Evolutionary conservation across 1,140 invertebrate species (phyloP).

Genomic region (Lepeophtheirus salmonis): DNA sequence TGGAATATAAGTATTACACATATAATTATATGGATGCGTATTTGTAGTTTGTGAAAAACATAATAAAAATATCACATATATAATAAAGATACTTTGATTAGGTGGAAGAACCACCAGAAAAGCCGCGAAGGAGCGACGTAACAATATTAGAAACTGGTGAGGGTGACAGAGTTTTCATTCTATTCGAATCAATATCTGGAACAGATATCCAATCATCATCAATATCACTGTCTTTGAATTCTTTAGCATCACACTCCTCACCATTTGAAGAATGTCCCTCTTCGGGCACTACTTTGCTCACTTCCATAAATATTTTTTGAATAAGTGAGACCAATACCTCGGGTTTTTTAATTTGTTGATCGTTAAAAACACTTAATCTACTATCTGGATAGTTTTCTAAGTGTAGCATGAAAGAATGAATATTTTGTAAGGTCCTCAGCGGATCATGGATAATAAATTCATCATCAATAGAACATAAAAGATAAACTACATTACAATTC

Average conservation of each 20-base stretch:
- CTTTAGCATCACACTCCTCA: background rate
- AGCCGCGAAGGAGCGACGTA: background rate
- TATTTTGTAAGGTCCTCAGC: background rate
- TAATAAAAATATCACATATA: no score
- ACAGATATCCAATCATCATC: background rate
- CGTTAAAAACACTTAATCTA: background rate
- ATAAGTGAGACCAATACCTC: background rate
- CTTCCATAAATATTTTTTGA: background rate
- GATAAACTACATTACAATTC: background rate
- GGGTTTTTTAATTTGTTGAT: background rate
- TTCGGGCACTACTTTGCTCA: background rate
- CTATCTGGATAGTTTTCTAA: background rate
- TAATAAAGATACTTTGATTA: no score
- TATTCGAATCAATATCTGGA: background rate
- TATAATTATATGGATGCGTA: no score
- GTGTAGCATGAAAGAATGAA: background rate
- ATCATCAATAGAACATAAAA: background rate
- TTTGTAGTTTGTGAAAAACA: no score
- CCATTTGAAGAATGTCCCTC: background rate
- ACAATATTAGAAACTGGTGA: background rate
- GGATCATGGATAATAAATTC: background rate
- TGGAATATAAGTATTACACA: no score
- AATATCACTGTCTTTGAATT: background rate
- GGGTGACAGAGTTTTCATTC: background rate
- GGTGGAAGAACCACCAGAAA: background rate